Evolutionary conservation across 2,113 vertebrate genomes (phyloP), one percentile per base, ranked within the genome.

Genomic region (Bostrychus sinensis): DNA sequence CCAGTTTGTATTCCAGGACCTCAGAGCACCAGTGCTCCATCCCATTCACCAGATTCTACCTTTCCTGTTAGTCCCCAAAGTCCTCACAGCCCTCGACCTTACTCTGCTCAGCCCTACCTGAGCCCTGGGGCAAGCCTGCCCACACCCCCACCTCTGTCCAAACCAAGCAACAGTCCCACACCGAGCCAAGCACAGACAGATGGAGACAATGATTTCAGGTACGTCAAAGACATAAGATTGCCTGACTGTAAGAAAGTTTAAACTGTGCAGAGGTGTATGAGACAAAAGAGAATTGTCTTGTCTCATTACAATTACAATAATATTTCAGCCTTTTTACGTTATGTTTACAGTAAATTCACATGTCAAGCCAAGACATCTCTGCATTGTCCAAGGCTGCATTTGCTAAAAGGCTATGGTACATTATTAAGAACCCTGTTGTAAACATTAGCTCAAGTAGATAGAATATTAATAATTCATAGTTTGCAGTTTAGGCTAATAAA

Each of bases 161-260:
- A 83, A 60, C 7, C 66, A 11, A 56, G 79, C 65, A 79, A 60
- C 59, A 2, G 67, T 66, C 32, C 83, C 3, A 48, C 72, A 4
- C 68, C 77, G 42, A 84, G 64, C 22, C 81, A 58, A 22, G 53
- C 2, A 45, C 75, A 80, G 56, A 22, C 76, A 9, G 61, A 17
- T 48, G 78, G 17, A 7, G 86, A 89, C 3, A 81, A 57, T n/a
- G 85, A 91, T 62, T 93, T 92, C 84, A 91, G 90, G 92, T 92
- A 36, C 1, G 30, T 4, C 17, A 23, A n/a, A n/a, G n/a, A n/a
- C n/a, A n/a, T n/a, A n/a, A n/a, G n/a, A n/a, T n/a, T n/a, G n/a
- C n/a, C n/a, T n/a, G n/a, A n/a, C n/a, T n/a, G n/a, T n/a, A n/a
- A n/a, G n/a, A n/a, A n/a, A n/a, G n/a, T n/a, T n/a, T n/a, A n/a